phyloP scores from a whole-genome alignment of 2,888 invertebrate species.

The Tenthredo livida region DNA sequence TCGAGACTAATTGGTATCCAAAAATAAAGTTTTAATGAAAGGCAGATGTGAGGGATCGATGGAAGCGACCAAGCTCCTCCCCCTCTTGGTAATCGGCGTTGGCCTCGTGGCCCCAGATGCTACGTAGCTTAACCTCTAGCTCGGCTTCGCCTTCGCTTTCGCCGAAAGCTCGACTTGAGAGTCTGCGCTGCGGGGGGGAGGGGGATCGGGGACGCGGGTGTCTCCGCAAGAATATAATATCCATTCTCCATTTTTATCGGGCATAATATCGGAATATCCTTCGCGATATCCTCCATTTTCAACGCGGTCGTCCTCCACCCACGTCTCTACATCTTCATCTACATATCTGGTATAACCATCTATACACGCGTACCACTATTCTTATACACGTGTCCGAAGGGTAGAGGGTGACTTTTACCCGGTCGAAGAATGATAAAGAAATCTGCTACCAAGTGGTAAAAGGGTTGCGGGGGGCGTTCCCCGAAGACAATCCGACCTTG shows the following conservation, averaged over 20 bases:
- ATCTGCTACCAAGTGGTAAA: constrained; percentile 30
- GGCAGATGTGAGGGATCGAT: constrained; percentile 46
- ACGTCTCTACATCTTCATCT: constrained; percentile 40
- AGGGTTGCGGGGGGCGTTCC: constrained; percentile 10
- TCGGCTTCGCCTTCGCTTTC: constrained; percentile 5
- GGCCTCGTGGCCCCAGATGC: constrained; percentile 43
- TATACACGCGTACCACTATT: not conserved
- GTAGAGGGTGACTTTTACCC: constrained; percentile 17
- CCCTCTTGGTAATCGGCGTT: constrained; percentile 33
- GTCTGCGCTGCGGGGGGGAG: no score
- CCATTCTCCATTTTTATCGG: constrained; percentile 51
- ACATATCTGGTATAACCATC: constrained; percentile 41
- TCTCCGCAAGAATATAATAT: constrained; percentile 49
- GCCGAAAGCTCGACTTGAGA: constrained; percentile 29
- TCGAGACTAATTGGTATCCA: constrained; percentile 32
- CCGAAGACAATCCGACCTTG: constrained; percentile 29
- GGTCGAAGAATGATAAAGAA: constrained; percentile 22
- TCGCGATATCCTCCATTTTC: constrained; percentile 43
- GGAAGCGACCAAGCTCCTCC: constrained; percentile 12
- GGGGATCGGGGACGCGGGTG: constrained; percentile 30
- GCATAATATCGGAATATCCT: constrained; percentile 50
- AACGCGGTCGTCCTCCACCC: constrained; percentile 19
- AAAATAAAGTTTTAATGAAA: constrained; percentile 45
- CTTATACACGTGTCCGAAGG: constrained; percentile 37
- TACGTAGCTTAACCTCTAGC: constrained; percentile 43